Evolutionary conservation across 2,797 vertebrate genomes (phyloP).

Genomic region (Arctocebus calabarensis): DNA sequence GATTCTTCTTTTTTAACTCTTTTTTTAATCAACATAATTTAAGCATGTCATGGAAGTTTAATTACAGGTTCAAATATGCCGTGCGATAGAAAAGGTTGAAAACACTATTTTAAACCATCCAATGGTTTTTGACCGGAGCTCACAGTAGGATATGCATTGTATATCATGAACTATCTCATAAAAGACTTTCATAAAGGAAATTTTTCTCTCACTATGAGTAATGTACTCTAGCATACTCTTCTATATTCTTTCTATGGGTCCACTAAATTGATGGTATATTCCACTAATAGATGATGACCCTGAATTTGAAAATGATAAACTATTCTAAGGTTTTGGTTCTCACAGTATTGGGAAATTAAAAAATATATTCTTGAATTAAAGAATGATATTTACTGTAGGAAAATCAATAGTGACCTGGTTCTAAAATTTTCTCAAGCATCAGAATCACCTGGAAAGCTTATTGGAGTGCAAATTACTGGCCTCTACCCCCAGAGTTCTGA

Average conservation of each 20-base stretch:
- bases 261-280: neutral
- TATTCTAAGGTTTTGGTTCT: neutral
- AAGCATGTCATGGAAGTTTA: no score
- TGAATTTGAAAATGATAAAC: constrained; percentile 8
- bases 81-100: no score
- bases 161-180: neutral
- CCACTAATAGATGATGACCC: neutral
- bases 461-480: neutral
- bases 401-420: neutral
- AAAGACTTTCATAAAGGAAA: neutral
- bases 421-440: neutral
- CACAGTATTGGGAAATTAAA: neutral
- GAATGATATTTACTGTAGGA: neutral
- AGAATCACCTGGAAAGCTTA: neutral
- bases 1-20: no score
- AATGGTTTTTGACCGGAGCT: neutral
- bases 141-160: neutral
- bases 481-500: neutral
- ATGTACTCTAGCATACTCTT: neutral
- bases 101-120: neutral
- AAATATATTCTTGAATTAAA: neutral
- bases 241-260: neutral
- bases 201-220: neutral
- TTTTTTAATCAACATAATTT: no score
- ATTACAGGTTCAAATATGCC: no score